phyloP scores from a whole-genome alignment of 2,888 invertebrate genomes.

The Conchocele bisecta region DNA sequence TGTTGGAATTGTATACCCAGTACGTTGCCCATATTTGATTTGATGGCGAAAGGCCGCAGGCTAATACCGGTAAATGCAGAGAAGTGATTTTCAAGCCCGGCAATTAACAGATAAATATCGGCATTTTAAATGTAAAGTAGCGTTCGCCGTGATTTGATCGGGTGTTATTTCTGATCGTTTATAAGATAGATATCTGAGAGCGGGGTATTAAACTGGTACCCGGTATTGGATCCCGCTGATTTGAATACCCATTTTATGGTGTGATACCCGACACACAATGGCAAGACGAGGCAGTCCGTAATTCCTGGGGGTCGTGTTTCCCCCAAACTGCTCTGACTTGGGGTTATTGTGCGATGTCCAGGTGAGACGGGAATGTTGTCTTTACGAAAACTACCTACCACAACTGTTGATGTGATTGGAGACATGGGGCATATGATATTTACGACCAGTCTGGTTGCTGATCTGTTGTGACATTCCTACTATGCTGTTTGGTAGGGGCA shows the following conservation, averaged over 20 bases:
- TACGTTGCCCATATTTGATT: too few relatives aligned
- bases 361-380: constrained; percentile 12
- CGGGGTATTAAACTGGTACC: constrained; percentile 41
- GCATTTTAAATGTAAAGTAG: constrained; percentile 47
- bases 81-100: too few relatives aligned
- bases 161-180: constrained; percentile 37
- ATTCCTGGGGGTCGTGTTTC: constrained; percentile 40
- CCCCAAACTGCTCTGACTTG: constrained; percentile 29
- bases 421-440: too few relatives aligned
- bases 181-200: constrained; percentile 44
- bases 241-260: constrained; percentile 14
- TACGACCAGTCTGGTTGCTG: too few relatives aligned
- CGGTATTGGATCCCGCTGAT: neutral
- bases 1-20: too few relatives aligned
- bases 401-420: too few relatives aligned
- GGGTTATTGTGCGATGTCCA: constrained; percentile 9
- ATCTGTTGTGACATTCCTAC: too few relatives aligned
- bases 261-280: constrained; percentile 15
- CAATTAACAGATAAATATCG: constrained; percentile 61
- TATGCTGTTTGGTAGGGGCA: too few relatives aligned
- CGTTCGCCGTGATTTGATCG: constrained; percentile 36
- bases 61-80: too few relatives aligned
- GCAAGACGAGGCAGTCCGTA: constrained; percentile 23
- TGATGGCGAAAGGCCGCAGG: too few relatives aligned
- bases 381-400: too few relatives aligned